Percentiles rank a stretch among this genome's conserved stretches.
Evolutionary conservation across 2,888 invertebrate species (phyloP).

Genomic region (Danaus chrysippus): DNA sequence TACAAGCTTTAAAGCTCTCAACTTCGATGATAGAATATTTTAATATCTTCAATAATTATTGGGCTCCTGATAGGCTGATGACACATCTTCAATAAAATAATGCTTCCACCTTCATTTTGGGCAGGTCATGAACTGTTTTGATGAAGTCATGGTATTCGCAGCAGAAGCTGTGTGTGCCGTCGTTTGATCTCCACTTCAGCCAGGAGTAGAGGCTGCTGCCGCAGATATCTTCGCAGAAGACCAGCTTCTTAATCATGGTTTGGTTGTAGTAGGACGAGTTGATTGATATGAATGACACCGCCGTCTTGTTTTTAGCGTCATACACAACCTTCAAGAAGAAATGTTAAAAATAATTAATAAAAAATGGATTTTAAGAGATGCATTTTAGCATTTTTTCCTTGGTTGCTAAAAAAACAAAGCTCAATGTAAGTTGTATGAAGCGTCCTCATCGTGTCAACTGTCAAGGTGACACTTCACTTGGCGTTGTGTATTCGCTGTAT

Average conservation of each 20-base stretch:
- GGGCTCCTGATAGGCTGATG: no score
- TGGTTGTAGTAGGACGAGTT: slow-evolving; percentile 59
- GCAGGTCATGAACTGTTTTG: slow-evolving; percentile 30
- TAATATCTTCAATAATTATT: no score
- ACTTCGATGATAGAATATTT: no score
- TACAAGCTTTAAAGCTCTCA: no score
- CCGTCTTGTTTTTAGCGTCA: slow-evolving; percentile 44
- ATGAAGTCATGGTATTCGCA: slow-evolving; percentile 55
- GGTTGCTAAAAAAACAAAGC: no score
- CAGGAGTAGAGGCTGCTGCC: slow-evolving; percentile 45
- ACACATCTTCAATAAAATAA: no score
- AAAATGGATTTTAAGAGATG: not conserved
- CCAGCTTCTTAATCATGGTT: slow-evolving; percentile 37
- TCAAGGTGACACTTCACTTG: no score
- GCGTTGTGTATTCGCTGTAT: no score
- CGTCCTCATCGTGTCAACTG: no score
- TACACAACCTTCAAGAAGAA: slow-evolving; percentile 53
- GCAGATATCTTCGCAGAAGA: slow-evolving; percentile 60
- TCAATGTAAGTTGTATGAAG: no score
- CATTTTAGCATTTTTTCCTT: no score
- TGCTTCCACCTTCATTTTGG: no score
- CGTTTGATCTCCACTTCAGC: slow-evolving; percentile 59
- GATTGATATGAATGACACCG: slow-evolving; percentile 57
- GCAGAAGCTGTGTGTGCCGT: slow-evolving; percentile 64
- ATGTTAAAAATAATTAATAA: not conserved